Base-by-base conservation (phyloP, 2,888 invertebrate species). In the Sminthurides aquaticus region DNA sequence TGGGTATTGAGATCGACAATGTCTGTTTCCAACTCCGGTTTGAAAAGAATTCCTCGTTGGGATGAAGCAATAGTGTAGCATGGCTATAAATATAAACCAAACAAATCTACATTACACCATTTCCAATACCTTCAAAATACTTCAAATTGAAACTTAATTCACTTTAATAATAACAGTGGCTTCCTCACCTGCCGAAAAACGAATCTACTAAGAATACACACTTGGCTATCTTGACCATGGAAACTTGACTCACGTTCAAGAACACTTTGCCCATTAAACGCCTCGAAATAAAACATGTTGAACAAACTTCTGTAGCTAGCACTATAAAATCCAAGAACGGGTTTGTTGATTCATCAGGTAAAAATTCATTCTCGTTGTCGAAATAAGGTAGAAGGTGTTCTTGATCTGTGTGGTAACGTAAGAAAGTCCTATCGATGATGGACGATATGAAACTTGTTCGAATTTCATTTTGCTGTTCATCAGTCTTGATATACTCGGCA, bases 351-450 rank as follows among this genome's bases (percentile, higher is more conserved):
- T 56, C 24, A n/a, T 52, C 22, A 15, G 29, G 26, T 43, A 25
- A 25, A 29, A 27, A 28, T 28, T 48, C 18, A 52, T 59, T 26
- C 3, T 26, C 43, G 11, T 27, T n/a, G 18, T 54, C 27, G 49
- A 49, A 55, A 11, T 57, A 24, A 11, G 61, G 28, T 3, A 57
- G 59, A 28, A 67, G 71, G 60, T 71, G 60, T 27, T 71, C 73
- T 3, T 49, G 43, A 54, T 73, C 71, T 3, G 70, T 67, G 55
- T 68, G 66, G 34, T 69, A 70, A 22, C 73, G 66, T 18, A 68
- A 60, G 48, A 67, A 69, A 54, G 62, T 60, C 49, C 71, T 24
- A 57, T 71, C 71, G 55, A 73, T 28, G 25, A 69, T 60, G 1
- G 62, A 52, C 0, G 69, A 60, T 2, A 63, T 3, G 25, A 68